Evolutionary conservation across 2,113 vertebrate species (phyloP), one percentile per base, ranked within the genome.

Genomic region (Polypterus senegalus): DNA sequence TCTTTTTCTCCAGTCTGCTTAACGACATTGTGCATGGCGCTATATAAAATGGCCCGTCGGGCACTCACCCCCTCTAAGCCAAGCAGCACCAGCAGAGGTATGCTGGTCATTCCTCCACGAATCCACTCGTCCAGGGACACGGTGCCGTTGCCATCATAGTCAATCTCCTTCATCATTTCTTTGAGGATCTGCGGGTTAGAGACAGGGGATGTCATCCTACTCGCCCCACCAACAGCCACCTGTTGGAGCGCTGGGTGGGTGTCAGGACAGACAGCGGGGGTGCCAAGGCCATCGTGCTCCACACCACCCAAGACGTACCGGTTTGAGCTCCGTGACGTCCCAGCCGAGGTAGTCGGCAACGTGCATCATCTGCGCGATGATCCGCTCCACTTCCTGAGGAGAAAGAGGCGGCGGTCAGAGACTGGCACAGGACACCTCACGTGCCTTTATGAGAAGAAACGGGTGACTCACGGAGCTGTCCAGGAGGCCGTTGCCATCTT

Each of bases 101-200:
- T 84, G 0, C 92, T 96, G 73, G 89, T 95, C 79, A 92, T 84
- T 7, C 93, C 92, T 3, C 92, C 93, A 3, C 88, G 87, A 55
- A 97, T 69, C 92, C 92, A 97, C 67, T 96, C 93, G 1, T 89
- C 79, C 65, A 91, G 79, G 1, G 91, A 91, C 53, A 97, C 93
- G 0, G 87, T 89, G 45, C 87, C 92, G 1, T 87, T 94, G 67
- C 74, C 73, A 0, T 97, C 92, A 7, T 83, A 83, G 65, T 97
- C 93, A 3, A 96, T 89, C 1, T 89, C 89, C 56, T 88, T 83
- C 93, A 95, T 97, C 93, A 95, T 94, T 70, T 95, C 90, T 73
- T 92, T 88, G 65, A 95, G 81, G 63, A 97, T 94, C 93, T 96
- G 74, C 5, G 66, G 61, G 48, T 6, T 55, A 27, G 52, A 10